These are phyloP conservation scores for Cinara cedri DNA, from an alignment of 2,888 invertebrate species.

Conservation along the genomic window DNA sequence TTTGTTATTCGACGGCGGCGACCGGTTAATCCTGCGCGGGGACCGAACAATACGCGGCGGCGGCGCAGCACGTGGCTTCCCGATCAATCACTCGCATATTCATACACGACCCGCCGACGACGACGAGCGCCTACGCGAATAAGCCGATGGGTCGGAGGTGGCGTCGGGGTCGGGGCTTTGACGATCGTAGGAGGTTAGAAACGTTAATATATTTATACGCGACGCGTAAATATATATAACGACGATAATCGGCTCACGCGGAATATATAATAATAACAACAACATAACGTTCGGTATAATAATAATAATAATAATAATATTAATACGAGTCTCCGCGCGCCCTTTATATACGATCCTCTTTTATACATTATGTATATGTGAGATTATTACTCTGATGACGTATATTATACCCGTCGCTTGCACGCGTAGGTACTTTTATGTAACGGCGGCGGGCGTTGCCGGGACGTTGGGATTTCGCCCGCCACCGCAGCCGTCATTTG, in stretches of 20 bases:
- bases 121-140: constrained; percentile 3
- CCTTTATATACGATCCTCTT: no score
- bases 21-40: neutral
- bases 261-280: neutral
- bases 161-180: neutral
- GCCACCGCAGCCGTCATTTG: no score
- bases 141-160: neutral
- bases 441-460: no score
- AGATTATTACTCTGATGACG: no score
- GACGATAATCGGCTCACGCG: constrained; percentile 17
- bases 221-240: neutral
- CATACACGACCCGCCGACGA: constrained; percentile 23
- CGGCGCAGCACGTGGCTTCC: constrained; percentile 40
- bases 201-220: constrained; percentile 5
- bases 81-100: constrained; percentile 55
- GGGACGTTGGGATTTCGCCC: no score
- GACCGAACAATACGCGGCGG: constrained; percentile 18
- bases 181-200: neutral
- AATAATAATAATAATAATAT: no score
- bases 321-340: no score
- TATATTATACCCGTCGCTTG: no score
- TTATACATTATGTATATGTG: no score
- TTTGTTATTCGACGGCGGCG: constrained; percentile 18
- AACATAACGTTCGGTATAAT: no score
- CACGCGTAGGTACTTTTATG: no score